Evolutionary conservation across 2,797 vertebrate genomes (phyloP), one percentile per base, ranked within the genome.

Genomic region (Ataeniobius toweri): DNA sequence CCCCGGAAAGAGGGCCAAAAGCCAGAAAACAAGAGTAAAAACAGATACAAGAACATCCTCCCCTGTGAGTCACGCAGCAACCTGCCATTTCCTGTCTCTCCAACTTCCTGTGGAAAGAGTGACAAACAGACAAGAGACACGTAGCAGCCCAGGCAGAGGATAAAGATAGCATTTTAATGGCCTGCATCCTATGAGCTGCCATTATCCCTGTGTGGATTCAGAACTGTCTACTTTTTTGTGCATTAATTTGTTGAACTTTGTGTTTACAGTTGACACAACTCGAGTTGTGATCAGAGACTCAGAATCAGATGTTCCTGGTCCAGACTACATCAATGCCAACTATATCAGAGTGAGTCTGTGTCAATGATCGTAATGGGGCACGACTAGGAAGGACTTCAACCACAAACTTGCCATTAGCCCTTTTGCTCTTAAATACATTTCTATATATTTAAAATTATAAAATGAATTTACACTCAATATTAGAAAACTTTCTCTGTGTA

Each of bases 41-140:
- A 97, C 86, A 92, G 95, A 94, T 97, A 97, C 94, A 97, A 98
- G 95, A 98, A 97, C 91, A 97, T 97, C 92, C 95, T 98, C 72
- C 97, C 97, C 74, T 97, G 96, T 97, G 93, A 96, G 96, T 93
- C 80, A 81, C 75, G 55, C 84, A 71, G 80, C 86, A 82, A 86
- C 84, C 86, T 88, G 87, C 85, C 85, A 74, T 83, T 92, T 94
- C 90, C 91, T 94, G 89, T 85, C 85, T 87, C 88, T 85, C 88
- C 82, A 84, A 53, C 92, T 94, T 94, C 92, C 93, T 94, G 92
- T 93, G 93, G 93, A 93, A 94, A 94, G 71, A 89, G 68, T 89
- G 89, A 92, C 87, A 80, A 89, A 83, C 75, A 86, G 81, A 82
- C 76, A 79, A 71, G 41, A 77, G 75, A 44, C 72, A 41, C 1